phyloP scores from a whole-genome alignment of 2,797 vertebrate species.

The Melanotaenia maccullochi region DNA sequence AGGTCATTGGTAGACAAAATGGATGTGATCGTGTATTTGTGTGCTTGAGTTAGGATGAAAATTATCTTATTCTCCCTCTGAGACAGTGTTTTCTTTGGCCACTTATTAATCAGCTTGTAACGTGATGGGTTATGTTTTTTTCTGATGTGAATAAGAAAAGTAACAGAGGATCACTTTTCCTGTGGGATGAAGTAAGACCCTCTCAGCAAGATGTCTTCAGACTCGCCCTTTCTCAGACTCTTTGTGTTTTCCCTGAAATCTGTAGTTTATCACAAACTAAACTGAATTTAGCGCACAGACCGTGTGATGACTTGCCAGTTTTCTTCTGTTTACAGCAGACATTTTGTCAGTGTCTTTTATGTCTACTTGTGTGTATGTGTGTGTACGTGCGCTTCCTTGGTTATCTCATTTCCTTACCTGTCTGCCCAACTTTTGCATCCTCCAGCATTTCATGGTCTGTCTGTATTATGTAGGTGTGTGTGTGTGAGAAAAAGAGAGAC shows the following conservation, averaged over 20 bases:
- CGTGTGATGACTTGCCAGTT: slow-evolving; percentile 3
- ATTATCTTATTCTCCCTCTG: slow-evolving; percentile 31
- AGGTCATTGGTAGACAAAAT: background rate
- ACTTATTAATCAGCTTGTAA: slow-evolving; percentile 38
- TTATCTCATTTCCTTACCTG: slow-evolving; percentile 51
- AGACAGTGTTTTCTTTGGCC: slow-evolving; percentile 56
- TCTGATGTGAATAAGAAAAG: slow-evolving; percentile 50
- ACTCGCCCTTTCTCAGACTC: slow-evolving; percentile 7
- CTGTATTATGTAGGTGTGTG: slow-evolving; percentile 1
- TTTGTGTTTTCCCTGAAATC: slow-evolving; percentile 9
- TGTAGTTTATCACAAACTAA: slow-evolving; percentile 13
- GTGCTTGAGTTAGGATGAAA: slow-evolving; percentile 30
- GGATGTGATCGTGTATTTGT: slow-evolving; percentile 14
- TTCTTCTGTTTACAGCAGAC: slow-evolving; percentile 45
- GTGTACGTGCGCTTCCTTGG: slow-evolving; percentile 18
- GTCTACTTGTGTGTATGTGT: background rate
- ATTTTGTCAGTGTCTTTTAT: slow-evolving; percentile 36
- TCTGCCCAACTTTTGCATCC: slow-evolving; percentile 21
- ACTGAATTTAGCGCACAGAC: background rate
- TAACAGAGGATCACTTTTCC: slow-evolving; percentile 68
- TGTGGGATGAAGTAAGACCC: slow-evolving; percentile 54
- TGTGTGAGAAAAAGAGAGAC: slow-evolving; percentile 15
- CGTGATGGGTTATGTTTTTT: slow-evolving; percentile 41
- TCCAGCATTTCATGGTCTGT: slow-evolving; percentile 26
- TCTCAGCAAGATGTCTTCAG: slow-evolving; percentile 45